A percentile compares a stretch with the other conserved stretches of the same genome.
These are phyloP conservation scores for Stegodyphus dumicola DNA, from an alignment of 1,140 invertebrate genomes.

Conservation along the genomic window DNA sequence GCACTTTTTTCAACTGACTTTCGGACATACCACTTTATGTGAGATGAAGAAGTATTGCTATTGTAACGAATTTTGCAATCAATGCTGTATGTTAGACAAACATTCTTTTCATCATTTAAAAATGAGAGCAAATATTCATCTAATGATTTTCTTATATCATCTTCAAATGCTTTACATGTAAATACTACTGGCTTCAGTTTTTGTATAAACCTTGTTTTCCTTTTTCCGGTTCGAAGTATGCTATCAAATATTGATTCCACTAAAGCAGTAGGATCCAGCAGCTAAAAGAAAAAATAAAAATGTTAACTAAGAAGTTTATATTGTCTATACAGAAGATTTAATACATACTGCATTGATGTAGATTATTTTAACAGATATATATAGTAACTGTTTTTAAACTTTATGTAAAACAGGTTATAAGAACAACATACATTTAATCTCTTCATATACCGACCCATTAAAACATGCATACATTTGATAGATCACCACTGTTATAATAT, in stretches of 20 bases:
- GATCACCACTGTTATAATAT: too few species aligned
- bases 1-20: constrained; percentile 63
- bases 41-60: constrained; percentile 76
- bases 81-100: constrained; percentile 80
- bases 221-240: constrained; percentile 75
- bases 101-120: constrained; percentile 73
- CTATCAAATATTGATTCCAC: constrained; percentile 79
- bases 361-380: too few species aligned
- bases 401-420: too few species aligned
- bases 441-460: too few species aligned
- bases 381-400: too few species aligned
- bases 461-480: too few species aligned
- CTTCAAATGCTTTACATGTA: constrained; percentile 81
- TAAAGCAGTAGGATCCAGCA: constrained; percentile 79
- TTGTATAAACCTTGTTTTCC: constrained; percentile 79
- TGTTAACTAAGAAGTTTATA: neutral
- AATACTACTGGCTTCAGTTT: constrained; percentile 83
- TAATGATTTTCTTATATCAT: constrained; percentile 78
- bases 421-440: too few species aligned
- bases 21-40: constrained; percentile 66
- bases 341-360: too few species aligned
- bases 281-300: constrained; percentile 63
- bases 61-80: constrained; percentile 85
- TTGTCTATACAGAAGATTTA: too few species aligned
- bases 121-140: constrained; percentile 78